Base-by-base conservation (phyloP, 2,113 vertebrate species). In the Nycticebus coucang region DNA sequence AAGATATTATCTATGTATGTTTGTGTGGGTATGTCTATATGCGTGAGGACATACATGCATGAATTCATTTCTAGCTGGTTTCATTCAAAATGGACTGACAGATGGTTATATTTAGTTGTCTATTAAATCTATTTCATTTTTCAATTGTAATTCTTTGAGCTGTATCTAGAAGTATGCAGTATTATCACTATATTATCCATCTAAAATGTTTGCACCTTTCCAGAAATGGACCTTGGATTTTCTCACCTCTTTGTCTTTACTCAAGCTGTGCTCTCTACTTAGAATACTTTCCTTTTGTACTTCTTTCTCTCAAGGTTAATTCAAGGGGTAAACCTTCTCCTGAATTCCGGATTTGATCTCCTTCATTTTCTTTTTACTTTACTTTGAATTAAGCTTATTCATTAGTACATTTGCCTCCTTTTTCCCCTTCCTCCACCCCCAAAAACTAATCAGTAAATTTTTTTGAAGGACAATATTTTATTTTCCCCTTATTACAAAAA, bases 311-410 rank as follows among this genome's bases (percentile, higher is more conserved):
- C 35, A 41, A 89, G 74, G n/a, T 64, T 80, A 55, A 69, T 59
- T 79, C 28, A 79, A 86, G 41, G 57, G 41, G 33, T 53, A 59
- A 7, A 68, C 64, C 45, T 15, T 82, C 82, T 94, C 62, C 22
- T 50, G 33, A 53, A 37, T 28, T 84, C 35, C 59, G 37, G 74
- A 53, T 18, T 50, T 22, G 14, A 57, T 85, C 59, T 64, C 83
- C 74, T 57, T 80, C 68, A 68, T 79, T 86, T 17, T n/a, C 14
- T 66, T 50, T 86, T 92, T 75, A 79, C 24, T 85, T 96, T 45
- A 88, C 18, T 50, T 74, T 83, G 28, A 93, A 87, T 87, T 81
- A 85, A 81, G 8, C 30, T 80, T 93, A 86, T 64, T 71, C 83
- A 77, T 41, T 35, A 68, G 24, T 92, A 75, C 8, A 33, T 53